Evolutionary conservation across 2,113 vertebrate species (phyloP).

Genomic region (Triplophysa dalaica): DNA sequence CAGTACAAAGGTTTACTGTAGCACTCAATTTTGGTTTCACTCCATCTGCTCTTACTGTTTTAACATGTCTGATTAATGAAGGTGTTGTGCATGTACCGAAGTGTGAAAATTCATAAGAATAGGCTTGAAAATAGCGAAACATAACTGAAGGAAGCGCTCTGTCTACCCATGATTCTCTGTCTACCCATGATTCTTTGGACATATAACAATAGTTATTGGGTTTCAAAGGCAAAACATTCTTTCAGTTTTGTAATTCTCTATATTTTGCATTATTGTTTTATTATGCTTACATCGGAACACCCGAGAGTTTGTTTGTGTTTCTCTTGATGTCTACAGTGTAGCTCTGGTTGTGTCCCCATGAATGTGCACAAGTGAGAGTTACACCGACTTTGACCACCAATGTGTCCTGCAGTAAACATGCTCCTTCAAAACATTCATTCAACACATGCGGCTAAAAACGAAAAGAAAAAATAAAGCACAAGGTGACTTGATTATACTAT

Average conservation of each 20-base stretch:
- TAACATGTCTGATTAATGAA: constrained; percentile 48
- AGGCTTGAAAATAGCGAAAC: constrained; percentile 47
- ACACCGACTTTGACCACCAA: neutral
- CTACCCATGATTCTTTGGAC: too few species aligned
- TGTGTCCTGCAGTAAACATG: too few species aligned
- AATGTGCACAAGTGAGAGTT: constrained; percentile 5
- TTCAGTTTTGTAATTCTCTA: neutral
- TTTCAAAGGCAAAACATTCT: neutral
- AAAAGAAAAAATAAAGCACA: constrained; percentile 54
- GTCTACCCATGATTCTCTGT: constrained; percentile 5
- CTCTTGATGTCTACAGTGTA: neutral
- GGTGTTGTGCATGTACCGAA: constrained; percentile 66
- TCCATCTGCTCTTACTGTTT: constrained; percentile 46
- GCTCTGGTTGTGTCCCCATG: neutral
- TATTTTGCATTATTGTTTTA: neutral
- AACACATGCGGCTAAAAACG: neutral
- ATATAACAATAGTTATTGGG: neutral
- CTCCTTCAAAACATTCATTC: constrained; percentile 2
- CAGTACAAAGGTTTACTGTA: neutral
- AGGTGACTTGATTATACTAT: constrained; percentile 49
- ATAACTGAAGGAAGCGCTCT: constrained; percentile 34
- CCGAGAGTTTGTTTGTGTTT: neutral
- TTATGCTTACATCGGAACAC: neutral
- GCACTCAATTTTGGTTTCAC: neutral
- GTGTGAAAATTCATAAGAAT: constrained; percentile 55